These are phyloP conservation scores for Oegoconia quadripuncta DNA, from an alignment of 2,888 invertebrate genomes.

Conservation along the genomic window DNA sequence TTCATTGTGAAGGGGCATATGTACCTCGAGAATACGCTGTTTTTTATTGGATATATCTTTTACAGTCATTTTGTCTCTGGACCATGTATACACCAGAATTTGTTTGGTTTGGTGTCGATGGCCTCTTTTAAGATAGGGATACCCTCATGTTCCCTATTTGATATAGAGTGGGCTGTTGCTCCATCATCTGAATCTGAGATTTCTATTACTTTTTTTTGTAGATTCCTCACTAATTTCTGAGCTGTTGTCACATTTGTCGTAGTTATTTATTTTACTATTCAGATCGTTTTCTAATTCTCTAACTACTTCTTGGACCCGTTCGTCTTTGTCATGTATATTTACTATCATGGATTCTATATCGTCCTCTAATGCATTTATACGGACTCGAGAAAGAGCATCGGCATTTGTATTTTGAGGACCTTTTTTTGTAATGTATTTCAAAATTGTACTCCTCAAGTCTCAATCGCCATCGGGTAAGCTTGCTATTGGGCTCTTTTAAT, in stretches of 20 bases:
- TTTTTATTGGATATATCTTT: slow-evolving; percentile 24
- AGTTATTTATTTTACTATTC: not conserved
- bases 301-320: too few relatives aligned
- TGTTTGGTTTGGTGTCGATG: slow-evolving; percentile 32
- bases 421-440: slow-evolving; percentile 25
- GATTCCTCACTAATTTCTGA: too few relatives aligned
- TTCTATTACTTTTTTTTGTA: not conserved
- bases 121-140: slow-evolving; percentile 31
- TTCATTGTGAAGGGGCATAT: slow-evolving; percentile 20
- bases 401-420: too few relatives aligned
- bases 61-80: slow-evolving; percentile 20
- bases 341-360: slow-evolving; percentile 5
- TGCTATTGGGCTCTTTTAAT: too few relatives aligned
- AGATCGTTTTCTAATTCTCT: not conserved
- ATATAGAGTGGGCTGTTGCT: too few relatives aligned
- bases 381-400: slow-evolving; percentile 22
- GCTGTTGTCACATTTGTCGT: not conserved
- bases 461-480: slow-evolving; percentile 17
- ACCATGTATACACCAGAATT: slow-evolving; percentile 24
- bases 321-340: slow-evolving; percentile 9
- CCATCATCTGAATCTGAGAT: slow-evolving; percentile 12
- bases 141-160: slow-evolving; percentile 14
- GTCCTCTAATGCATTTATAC: slow-evolving; percentile 13
- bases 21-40: slow-evolving; percentile 27
- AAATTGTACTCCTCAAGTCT: slow-evolving; percentile 21